Evolutionary conservation across 2,797 vertebrate species (phyloP).

Genomic region (Florisuga fusca): DNA sequence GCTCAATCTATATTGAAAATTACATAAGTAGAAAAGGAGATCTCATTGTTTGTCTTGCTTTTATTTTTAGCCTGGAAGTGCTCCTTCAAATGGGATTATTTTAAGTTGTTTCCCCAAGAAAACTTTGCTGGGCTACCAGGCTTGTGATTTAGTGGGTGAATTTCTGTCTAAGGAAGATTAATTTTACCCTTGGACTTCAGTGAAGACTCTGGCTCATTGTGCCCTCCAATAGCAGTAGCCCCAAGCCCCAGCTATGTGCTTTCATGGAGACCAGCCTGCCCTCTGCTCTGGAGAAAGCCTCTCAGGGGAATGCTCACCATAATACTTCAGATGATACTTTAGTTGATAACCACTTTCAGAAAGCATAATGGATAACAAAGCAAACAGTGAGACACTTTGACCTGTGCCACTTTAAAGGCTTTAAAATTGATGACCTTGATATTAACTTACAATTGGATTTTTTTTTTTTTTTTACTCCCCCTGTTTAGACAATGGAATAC

Average conservation of each 20-base stretch:
- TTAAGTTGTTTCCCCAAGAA: slow-evolving; percentile 18
- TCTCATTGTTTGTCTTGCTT: neutral
- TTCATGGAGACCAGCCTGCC: slow-evolving; percentile 32
- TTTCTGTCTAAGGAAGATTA: slow-evolving; percentile 11
- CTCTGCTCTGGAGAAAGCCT: slow-evolving; percentile 12
- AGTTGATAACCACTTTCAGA: slow-evolving; percentile 40
- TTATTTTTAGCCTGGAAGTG: neutral
- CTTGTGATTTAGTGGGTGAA: neutral
- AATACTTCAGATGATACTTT: slow-evolving; percentile 11
- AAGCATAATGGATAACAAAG: slow-evolving; percentile 18
- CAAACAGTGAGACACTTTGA: slow-evolving; percentile 26
- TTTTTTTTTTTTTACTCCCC: neutral
- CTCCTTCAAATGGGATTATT: neutral
- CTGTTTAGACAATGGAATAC: neutral
- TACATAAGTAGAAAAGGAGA: neutral
- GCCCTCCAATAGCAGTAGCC: neutral
- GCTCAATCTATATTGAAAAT: neutral
- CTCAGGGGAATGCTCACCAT: neutral
- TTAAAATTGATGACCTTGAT: slow-evolving; percentile 40
- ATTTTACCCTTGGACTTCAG: slow-evolving; percentile 4
- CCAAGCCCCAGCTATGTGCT: neutral
- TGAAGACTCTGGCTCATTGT: neutral
- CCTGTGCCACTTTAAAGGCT: slow-evolving; percentile 25
- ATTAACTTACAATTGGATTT: neutral
- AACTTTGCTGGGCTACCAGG: neutral